Evolutionary conservation across 2,113 vertebrate genomes (phyloP).

Genomic region (Panthera leo): DNA sequence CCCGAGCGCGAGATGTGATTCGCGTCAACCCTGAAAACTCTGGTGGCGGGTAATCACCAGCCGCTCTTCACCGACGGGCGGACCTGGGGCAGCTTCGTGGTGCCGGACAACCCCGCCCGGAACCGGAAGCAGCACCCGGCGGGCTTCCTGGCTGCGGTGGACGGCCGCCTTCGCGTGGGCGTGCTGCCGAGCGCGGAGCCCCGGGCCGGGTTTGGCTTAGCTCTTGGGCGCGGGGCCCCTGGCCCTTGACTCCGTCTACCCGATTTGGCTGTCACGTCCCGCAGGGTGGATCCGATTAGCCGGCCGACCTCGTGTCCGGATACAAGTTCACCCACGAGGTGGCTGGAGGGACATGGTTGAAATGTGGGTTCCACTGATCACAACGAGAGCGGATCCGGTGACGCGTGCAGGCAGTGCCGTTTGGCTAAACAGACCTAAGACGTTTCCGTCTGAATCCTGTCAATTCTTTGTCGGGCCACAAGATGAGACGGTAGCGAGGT

Average conservation of each 20-base stretch:
- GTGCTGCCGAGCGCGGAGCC: constrained; percentile 90
- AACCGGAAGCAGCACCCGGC: constrained; percentile 84
- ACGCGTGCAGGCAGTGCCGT: constrained; percentile 93
- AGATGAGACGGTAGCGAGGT: constrained; percentile 89
- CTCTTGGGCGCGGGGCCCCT: constrained; percentile 94
- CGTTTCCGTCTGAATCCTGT: constrained; percentile 93
- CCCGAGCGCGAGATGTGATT: constrained; percentile 48
- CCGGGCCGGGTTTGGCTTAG: constrained; percentile 90
- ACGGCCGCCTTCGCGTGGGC: constrained; percentile 90
- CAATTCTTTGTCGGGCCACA: constrained; percentile 92
- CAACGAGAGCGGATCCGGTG: constrained; percentile 91
- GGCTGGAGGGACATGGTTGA: constrained; percentile 90
- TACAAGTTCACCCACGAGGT: constrained; percentile 91
- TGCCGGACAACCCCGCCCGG: constrained; percentile 89
- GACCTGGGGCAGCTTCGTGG: constrained; percentile 75
- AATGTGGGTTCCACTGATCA: constrained; percentile 92
- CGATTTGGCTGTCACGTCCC: constrained; percentile 91
- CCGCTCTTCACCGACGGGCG: constrained; percentile 55
- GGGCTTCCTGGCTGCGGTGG: constrained; percentile 86
- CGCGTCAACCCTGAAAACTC: neutral
- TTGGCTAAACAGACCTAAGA: constrained; percentile 92
- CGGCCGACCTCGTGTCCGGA: constrained; percentile 92
- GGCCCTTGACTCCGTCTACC: constrained; percentile 91
- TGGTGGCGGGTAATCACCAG: neutral
- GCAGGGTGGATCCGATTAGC: constrained; percentile 92